These are phyloP conservation scores for Spilarctia lutea DNA, from an alignment of 2,888 invertebrate species.

Conservation along the genomic window DNA sequence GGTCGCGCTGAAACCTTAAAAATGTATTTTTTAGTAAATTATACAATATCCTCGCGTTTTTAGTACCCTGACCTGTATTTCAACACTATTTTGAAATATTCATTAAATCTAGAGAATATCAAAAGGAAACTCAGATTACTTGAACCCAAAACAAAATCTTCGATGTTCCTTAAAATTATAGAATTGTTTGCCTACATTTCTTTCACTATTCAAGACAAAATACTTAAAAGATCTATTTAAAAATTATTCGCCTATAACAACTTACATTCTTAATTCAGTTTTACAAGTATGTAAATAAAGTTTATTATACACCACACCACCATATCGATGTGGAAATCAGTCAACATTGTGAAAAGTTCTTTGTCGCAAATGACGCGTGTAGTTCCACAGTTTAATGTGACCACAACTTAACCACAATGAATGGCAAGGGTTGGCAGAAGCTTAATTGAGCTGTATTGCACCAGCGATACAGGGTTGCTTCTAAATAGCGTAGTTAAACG, in stretches of 20 bases:
- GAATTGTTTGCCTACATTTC: too few species aligned
- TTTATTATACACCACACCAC: conserved; percentile 30
- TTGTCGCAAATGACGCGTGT: conserved; percentile 61
- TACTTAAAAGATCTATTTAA: too few species aligned
- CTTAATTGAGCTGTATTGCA: conserved; percentile 68
- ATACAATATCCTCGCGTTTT: background rate
- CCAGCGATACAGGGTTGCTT: conserved; percentile 49
- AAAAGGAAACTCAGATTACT: background rate
- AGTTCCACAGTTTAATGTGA: conserved; percentile 69
- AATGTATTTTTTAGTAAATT: background rate
- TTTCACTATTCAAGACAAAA: too few species aligned
- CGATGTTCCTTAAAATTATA: too few species aligned
- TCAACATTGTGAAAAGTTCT: conserved; percentile 50
- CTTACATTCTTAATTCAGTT: conserved; percentile 38
- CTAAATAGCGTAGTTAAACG: conserved; percentile 54
- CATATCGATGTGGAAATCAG: conserved; percentile 40
- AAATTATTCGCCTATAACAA: conserved; percentile 22
- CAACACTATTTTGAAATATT: background rate
- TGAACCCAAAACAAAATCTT: background rate
- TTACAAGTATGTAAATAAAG: conserved; percentile 31
- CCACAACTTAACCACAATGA: conserved; percentile 67
- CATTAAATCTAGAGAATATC: background rate
- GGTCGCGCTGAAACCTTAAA: background rate
- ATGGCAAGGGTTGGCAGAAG: conserved; percentile 65
- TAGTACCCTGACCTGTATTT: background rate